Evolutionary conservation across 2,113 vertebrate genomes (phyloP).

Genomic region (Peromyscus maniculatus): DNA sequence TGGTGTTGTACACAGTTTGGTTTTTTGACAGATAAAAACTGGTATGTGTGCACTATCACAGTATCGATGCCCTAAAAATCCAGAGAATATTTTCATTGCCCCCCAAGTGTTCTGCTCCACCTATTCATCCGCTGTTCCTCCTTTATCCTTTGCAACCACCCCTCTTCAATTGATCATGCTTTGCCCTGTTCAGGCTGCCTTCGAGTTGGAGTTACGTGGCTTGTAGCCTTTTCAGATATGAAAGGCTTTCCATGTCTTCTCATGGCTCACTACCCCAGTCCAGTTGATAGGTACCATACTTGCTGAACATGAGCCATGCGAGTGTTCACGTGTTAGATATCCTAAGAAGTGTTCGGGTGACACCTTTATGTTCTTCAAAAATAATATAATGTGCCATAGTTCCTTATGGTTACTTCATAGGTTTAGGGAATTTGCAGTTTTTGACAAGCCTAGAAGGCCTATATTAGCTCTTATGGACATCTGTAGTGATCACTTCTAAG

Average conservation of each 20-base stretch:
- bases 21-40: not conserved
- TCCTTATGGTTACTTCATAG: not conserved
- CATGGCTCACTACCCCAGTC: not conserved
- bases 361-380: not conserved
- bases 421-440: not conserved
- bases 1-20: rapidly evolving
- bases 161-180: not conserved
- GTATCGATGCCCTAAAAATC: not conserved
- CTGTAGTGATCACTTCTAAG: not conserved
- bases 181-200: not conserved
- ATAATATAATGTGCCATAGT: not conserved
- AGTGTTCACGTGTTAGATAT: not conserved
- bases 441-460: not conserved
- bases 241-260: not conserved
- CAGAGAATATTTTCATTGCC: not conserved
- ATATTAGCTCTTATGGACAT: not conserved
- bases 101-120: not conserved
- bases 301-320: not conserved
- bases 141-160: no score
- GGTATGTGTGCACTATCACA: no score
- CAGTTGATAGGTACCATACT: not conserved
- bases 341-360: not conserved
- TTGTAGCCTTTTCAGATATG: not conserved
- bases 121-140: rapidly evolving
- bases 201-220: not conserved